Base-by-base conservation (phyloP, 2,888 invertebrate genomes). In the Nomada hirtipes region DNA sequence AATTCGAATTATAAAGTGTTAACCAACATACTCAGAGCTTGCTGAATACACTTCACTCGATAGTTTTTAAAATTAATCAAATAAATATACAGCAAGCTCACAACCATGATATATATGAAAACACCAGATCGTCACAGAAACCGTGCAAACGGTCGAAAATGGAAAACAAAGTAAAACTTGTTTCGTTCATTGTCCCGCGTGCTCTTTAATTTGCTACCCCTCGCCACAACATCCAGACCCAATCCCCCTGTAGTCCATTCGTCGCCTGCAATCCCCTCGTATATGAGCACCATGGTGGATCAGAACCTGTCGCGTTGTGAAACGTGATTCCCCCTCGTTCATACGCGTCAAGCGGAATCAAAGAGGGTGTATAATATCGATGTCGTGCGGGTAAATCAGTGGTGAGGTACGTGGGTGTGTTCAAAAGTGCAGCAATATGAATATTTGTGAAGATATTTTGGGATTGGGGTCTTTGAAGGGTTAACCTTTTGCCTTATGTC, bases 241-340 rank as follows among this genome's bases (percentile, higher is more conserved):
- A 29, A 44, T 26, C 68, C 74, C 63, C 55, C 29, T 11, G 36
- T 18, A 59, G 59, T 61, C 60, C 55, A 83, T 81, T 71, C 36
- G n/a, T 29, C 23, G 29, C 44, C 65, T 53, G 26, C 60, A 64
- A 50, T 42, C 60, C 59, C 52, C 57, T 57, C 57, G 57, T 23
- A 20, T 10, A 23, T 26, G 55, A 69, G 57, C 53, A 55, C 53
- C 68, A 73, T 61, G 70, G 13, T 75, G 76, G 77, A 84, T 59
- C 64, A 76, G 77, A 84, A 55, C 79, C 57, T 73, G 36, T 74
- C 71, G 73, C 61, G 74, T 79, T 74, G 82, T 73, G 82, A 86
- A 86, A 84, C 79, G 79, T 78, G 84, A 84, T 86, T 79, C 77
- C 60, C 71, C 75, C 74, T 59, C 71, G 74, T 79, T 78, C 76